Base-by-base conservation (phyloP, 2,888 invertebrate species). In the Chrysomela aeneicollis region DNA sequence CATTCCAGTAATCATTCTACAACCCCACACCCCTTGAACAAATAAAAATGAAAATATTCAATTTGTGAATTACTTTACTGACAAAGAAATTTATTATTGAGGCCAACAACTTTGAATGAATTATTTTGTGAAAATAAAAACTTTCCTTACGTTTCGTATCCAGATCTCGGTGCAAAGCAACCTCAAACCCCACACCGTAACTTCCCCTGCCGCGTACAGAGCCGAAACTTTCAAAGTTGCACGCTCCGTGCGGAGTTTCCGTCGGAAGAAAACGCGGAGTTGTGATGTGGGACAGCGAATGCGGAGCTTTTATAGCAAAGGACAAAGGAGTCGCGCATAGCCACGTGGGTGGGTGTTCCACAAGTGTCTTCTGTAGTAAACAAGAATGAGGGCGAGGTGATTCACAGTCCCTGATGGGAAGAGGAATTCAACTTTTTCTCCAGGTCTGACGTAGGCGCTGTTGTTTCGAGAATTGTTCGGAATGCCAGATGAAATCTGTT, bases 301-400 rank as follows among this genome's bases (percentile, higher is more conserved):
- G 17, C 57, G 46, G 12, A 15, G 9, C 26, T 63, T 73, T 73
- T 73, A 72, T 74, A 74, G 68, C 42, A 15, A 64, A 58, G 60
- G 64, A 63, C 66, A 67, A 69, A 69, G 68, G 59, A 52, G 32
- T 64, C 69, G 70, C 64, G 70, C 57, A 47, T 63, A 37, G 61
- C 69, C 67, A 72, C 72, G 75, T 75, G 74, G 75, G 75, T 72
- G 74, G 75, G 75, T 72, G 74, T 69, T 57, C 61, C 59, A 64
- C 64, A 64, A 59, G 66, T 66, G 66, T 66, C 26, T 46, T 17
- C 15, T 8, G 21, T 57, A 57, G 57, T 57, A 57, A 57, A 46
- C 37, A 46, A 42, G 35, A 46, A 21, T 26, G 26, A 26, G 6
- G 26, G n/a, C n/a, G n/a, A n/a, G n/a, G n/a, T n/a, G n/a, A n/a